phyloP scores from a whole-genome alignment of 2,113 vertebrate genomes.

The Dicaeum eximium region DNA sequence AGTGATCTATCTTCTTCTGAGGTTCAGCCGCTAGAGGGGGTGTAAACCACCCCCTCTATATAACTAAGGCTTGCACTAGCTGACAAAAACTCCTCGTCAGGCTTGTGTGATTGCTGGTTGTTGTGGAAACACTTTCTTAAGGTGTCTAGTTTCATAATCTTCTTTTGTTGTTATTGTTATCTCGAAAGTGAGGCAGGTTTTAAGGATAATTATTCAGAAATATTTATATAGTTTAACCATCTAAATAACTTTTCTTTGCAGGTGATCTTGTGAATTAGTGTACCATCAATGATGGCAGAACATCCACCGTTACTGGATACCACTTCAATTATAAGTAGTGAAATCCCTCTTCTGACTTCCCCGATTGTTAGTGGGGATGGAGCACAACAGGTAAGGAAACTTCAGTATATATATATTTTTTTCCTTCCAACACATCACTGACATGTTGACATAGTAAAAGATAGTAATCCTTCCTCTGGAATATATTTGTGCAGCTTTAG shows the following conservation, averaged over 20 bases:
- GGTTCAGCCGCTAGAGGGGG: constrained; percentile 32
- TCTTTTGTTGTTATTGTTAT: neutral
- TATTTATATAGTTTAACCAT: neutral
- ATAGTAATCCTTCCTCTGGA: neutral
- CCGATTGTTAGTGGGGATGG: constrained; percentile 93
- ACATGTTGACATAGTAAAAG: neutral
- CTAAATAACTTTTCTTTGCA: constrained; percentile 15
- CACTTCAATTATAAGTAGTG: constrained; percentile 88
- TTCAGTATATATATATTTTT: neutral
- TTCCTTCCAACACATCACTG: neutral
- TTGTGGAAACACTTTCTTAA: neutral
- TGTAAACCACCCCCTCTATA: neutral
- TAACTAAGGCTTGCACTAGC: neutral
- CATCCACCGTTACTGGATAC: constrained; percentile 92
- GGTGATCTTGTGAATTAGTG: constrained; percentile 77
- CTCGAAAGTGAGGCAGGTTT: neutral
- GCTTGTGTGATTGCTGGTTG: neutral
- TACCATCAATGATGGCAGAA: constrained; percentile 93
- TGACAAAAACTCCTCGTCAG: neutral
- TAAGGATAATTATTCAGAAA: neutral
- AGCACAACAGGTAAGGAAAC: constrained; percentile 89
- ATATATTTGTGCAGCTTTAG: neutral
- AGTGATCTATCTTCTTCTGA: neutral
- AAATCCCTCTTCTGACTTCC: constrained; percentile 88
- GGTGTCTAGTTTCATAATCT: neutral